Evolutionary conservation across 2,888 invertebrate genomes (phyloP), one percentile per base, ranked within the genome.

Genomic region (Parapristionchus giblindavisi): DNA sequence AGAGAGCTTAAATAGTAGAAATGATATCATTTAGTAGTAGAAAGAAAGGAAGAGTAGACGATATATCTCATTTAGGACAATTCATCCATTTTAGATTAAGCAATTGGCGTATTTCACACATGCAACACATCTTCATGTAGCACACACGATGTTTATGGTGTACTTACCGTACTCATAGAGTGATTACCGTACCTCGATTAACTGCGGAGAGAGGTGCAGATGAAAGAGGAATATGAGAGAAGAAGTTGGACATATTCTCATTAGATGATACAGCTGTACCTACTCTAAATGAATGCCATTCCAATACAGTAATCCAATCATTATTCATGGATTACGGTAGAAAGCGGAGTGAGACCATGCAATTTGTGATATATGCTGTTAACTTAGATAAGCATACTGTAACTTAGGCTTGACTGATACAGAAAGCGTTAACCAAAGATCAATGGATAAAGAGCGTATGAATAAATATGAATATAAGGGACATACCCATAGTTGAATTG

Each of bases 1-100:
- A 84, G 8, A 88, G 81, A 32, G 84, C 88, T 88, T 78, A 77
- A 83, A 36, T 27, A 40, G 21, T 6, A 56, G 32, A 27, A n/a
- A 54, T 54, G 11, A 54, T 54, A 24, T 24, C 14, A 34, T 38
- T 3, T 11, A 24, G 21, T 21, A 34, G 36, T 32, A 6, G 3
- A 21, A 36, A 21, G n/a, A 54, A n/a, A 54, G 54, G 6, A n/a
- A 24, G n/a, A 54, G 24, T 8, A 14, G 54, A 6, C n/a, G 17
- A 54, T n/a, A n/a, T n/a, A n/a, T n/a, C 21, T 48, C 21, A 48
- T 21, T 48, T 48, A 11, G 11, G 14, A 14, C 48, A 48, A 48
- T 48, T 21, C 48, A 14, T 48, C 48, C 48, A 14, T 21, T 21
- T 48, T 48, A 11, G 21, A 14, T 48, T 21, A 14, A 48, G 43